phyloP scores from a whole-genome alignment of 2,888 invertebrate species.

The Stenodema calcarata region DNA sequence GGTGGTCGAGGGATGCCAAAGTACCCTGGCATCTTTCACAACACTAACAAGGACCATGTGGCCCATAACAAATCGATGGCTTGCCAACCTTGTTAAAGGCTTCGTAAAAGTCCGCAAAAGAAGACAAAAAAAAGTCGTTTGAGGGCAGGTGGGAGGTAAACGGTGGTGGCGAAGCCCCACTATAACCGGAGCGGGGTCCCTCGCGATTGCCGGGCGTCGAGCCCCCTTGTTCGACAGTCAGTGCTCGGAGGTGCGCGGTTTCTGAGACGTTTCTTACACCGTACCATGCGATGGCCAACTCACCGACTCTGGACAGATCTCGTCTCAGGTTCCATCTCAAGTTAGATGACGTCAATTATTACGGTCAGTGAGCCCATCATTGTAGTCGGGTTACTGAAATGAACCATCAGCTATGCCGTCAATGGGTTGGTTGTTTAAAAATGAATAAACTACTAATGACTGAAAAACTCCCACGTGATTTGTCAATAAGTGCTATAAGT shows the following conservation, averaged over 20 bases:
- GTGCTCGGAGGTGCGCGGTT: constrained; percentile 31
- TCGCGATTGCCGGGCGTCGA: background rate
- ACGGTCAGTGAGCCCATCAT: constrained; percentile 25
- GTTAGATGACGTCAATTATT: constrained; percentile 47
- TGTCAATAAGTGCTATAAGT: no score
- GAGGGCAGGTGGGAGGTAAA: background rate
- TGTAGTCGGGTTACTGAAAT: background rate
- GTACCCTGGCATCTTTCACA: background rate
- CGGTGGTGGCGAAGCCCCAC: constrained; percentile 23
- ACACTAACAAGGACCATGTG: background rate
- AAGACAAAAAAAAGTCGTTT: background rate
- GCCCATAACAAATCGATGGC: background rate
- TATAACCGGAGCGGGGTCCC: background rate
- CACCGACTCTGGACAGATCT: constrained; percentile 43
- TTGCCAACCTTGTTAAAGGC: background rate
- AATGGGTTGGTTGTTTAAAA: background rate
- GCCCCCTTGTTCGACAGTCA: background rate
- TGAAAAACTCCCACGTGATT: no score
- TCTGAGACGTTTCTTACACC: constrained; percentile 2
- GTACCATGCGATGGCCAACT: constrained; percentile 45
- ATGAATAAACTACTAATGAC: background rate
- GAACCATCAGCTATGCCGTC: background rate
- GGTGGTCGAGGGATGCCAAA: background rate
- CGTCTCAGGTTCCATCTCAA: constrained; percentile 46
- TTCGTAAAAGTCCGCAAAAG: background rate